These are phyloP conservation scores for Callimorpha dominula DNA, from an alignment of 2,888 invertebrate genomes.

Conservation along the genomic window DNA sequence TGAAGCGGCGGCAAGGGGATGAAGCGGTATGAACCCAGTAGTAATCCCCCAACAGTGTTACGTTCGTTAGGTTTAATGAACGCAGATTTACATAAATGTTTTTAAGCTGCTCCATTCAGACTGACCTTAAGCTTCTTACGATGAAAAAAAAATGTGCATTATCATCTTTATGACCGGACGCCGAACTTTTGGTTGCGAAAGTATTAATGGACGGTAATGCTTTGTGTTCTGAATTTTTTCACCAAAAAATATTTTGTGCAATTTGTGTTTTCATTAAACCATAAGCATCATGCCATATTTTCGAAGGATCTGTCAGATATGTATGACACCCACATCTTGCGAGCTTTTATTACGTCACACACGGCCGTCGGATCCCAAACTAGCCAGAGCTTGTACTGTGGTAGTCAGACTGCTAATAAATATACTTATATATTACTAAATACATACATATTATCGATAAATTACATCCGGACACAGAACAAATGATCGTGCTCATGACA, in stretches of 20 bases:
- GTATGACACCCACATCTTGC: background rate
- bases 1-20: conserved; percentile 36
- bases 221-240: conserved; percentile 3
- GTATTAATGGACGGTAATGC: conserved; percentile 19
- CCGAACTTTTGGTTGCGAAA: conserved; percentile 34
- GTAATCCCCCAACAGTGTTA: conserved; percentile 59
- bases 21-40: conserved; percentile 49
- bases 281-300: background rate
- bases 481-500: no score
- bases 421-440: no score
- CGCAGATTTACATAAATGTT: conserved; percentile 70
- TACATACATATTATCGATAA: no score
- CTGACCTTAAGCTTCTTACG: conserved; percentile 56
- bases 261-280: background rate
- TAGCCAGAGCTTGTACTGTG: no score
- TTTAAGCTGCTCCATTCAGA: conserved; percentile 56
- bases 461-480: no score
- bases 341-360: background rate
- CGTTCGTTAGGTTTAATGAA: conserved; percentile 75
- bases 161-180: conserved; percentile 30
- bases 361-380: no score
- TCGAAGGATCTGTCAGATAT: background rate
- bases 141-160: conserved; percentile 32
- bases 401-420: no score
- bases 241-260: no score